A percentile compares a stretch with the other conserved stretches of the same genome.
These are phyloP conservation scores for Wasmannia auropunctata DNA, from an alignment of 1,140 invertebrate genomes.

Conservation along the genomic window DNA sequence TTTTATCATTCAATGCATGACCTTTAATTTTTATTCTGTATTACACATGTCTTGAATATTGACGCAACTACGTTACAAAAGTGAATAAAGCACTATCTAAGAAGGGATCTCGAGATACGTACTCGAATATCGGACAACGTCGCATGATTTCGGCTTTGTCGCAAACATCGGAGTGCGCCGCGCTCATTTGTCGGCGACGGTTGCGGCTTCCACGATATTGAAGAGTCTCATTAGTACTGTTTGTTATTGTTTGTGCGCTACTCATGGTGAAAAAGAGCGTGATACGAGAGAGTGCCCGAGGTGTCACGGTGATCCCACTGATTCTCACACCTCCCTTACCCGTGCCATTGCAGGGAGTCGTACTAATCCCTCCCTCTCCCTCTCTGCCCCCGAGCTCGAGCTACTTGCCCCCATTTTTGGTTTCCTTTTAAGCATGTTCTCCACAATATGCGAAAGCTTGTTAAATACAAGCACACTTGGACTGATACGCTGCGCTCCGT, in stretches of 20 bases:
- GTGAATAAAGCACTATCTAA: neutral
- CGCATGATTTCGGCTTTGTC: conserved; percentile 69
- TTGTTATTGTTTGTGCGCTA: conserved; percentile 83
- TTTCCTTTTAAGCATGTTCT: conserved; percentile 85
- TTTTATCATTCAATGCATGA: neutral
- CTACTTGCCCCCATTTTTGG: conserved; percentile 85
- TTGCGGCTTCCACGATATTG: conserved; percentile 75
- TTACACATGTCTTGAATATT: neutral
- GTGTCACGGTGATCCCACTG: conserved; percentile 84
- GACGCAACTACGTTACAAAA: neutral
- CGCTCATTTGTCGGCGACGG: conserved; percentile 52
- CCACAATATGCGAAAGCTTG: conserved; percentile 85
- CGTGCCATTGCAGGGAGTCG: conserved; percentile 64
- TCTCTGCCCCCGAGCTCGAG: conserved; percentile 17
- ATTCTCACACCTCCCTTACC: conserved; percentile 80
- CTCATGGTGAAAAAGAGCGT: conserved; percentile 78
- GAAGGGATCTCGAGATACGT: conserved; percentile 11
- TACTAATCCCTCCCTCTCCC: conserved; percentile 19
- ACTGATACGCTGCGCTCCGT: conserved; percentile 70
- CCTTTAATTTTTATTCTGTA: neutral
- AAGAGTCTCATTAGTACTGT: conserved; percentile 85
- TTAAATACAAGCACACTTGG: conserved; percentile 84
- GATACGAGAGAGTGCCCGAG: conserved; percentile 83
- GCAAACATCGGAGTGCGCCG: conserved; percentile 60
- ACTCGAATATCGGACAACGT: conserved; percentile 66